Base-by-base conservation (phyloP, 2,888 invertebrate species). In the Ochropleura leucogaster region DNA sequence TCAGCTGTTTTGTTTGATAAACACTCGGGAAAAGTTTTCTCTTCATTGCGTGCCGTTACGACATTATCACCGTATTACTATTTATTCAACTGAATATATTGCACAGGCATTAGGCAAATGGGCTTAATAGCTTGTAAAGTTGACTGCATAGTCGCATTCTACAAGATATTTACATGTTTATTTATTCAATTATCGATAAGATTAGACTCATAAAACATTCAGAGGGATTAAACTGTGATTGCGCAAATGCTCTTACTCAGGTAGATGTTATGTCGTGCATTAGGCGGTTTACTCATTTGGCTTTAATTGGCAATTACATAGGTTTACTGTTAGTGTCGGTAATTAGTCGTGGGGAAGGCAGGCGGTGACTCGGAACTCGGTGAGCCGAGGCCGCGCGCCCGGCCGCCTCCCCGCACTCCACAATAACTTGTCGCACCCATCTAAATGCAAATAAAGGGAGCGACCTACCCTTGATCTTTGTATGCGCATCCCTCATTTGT, bases 381-480 rank as follows among this genome's bases (percentile, higher is more conserved):
- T 82, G 82, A 74, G 69, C 60, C 74, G 79, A 82, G 84, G 79
- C 44, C 62, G 44, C 44, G 73, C 84, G 82, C 77, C 86, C 73
- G 74, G 75, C 77, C 76, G 59, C 80, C 79, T 64, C 65, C 70
- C 83, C 83, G 79, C 88, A 79, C 83, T 87, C 83, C 87, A 92
- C 93, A 92, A 93, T 93, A 92, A 94, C 94, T 94, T 93, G 93
- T 93, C 93, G 90, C 92, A 87, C 91, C 93, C 91, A 94, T 95
- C 93, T 94, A 95, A 93, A 96, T 95, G 95, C 94, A 95, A 96
- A 96, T 96, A 93, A 89, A 91, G 89, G 88, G 89, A 90, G 90
- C 88, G 89, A 84, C 90, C 59, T 80, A 74, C 93, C 93, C 95
- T 92, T 92, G 93, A 94, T 94, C 93, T 93, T 93, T 90, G 92